phyloP scores from a whole-genome alignment of 2,113 vertebrate species.

The Rhynchopsitta pachyrhyncha region DNA sequence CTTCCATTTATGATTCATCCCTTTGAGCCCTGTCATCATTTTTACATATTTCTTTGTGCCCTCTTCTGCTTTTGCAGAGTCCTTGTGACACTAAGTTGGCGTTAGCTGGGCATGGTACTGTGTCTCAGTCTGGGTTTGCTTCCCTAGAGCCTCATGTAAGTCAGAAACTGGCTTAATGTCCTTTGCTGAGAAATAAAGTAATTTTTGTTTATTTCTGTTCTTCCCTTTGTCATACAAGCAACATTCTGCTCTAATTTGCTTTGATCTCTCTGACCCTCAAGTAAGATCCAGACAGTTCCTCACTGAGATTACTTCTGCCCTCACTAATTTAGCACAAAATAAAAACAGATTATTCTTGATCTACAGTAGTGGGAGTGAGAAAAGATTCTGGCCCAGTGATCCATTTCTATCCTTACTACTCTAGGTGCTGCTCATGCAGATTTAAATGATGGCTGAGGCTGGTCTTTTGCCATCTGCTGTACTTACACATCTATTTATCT shows the following conservation, averaged over 20 bases:
- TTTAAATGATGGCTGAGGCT: not conserved
- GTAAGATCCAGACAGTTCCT: not conserved
- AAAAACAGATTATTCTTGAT: not conserved
- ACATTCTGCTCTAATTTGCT: not conserved
- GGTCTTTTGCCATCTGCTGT: not conserved
- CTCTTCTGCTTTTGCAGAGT: not conserved
- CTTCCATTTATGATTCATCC: not conserved
- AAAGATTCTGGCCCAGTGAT: not conserved
- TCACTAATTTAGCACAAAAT: not conserved
- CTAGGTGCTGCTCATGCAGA: not conserved
- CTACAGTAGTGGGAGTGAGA: not conserved
- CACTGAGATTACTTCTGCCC: not conserved
- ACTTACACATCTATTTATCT: not conserved
- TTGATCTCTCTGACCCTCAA: not conserved
- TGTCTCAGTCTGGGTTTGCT: not conserved
- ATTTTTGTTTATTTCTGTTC: conserved; percentile 7
- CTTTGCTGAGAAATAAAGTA: not conserved
- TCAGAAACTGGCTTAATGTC: not conserved
- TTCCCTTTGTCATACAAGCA: not conserved
- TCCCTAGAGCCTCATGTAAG: not conserved
- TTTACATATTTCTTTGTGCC: not conserved
- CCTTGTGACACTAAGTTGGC: not conserved
- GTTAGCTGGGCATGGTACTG: accelerated
- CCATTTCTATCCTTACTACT: not conserved
- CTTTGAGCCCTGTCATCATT: not conserved